Base-by-base conservation (phyloP, 2,888 invertebrate genomes). In the Marasmarcha lunaedactyla region DNA sequence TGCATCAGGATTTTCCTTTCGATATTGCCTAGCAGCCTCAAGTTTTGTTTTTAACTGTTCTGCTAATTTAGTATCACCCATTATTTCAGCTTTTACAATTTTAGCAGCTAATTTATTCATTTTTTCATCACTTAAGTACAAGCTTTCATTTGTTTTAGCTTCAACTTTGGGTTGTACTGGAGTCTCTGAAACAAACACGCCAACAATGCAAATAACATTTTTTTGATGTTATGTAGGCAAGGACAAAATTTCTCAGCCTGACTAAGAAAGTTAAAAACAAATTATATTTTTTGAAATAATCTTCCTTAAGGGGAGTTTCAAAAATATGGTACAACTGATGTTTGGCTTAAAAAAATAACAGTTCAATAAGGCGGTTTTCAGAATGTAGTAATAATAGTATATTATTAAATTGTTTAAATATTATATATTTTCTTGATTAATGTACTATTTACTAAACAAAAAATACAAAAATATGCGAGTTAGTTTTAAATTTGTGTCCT, bases 61-160 rank as follows among this genome's bases (percentile, higher is more conserved):
- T 0, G 90, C 90, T 39, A 91, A 63, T 46, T 87, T 86, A 59
- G 66, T 73, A 63, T 97, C 90, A 12, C 96, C 97, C 86, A 95
- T 88, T 52, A 99, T 88, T 86, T 98, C 97, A 10, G 98, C 97
- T 81, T 96, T 96, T 0, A 98, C 83, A 46, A 97, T 88, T 76
- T 92, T 95, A 1, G 97, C 95, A 33, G 90, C 95, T 33, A 99
- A 67, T 52, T 90, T 89, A 73, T 98, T 99, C 86, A 96, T 88
- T 67, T 98, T 93, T 50, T 90, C 89, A 70, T 93, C 91, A 35
- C 89, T 89, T 12, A 93, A 68, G 51, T 86, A 84, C 39, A 68
- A 58, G 40, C 35, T 51, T 14, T 54, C 48, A 41, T 46, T 47
- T 38, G 33, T 15, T 42, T 43, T 42, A 3, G 12, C 14, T 4